Percentiles rank a stretch among this genome's conserved stretches.
phyloP scores from a whole-genome alignment of 2,888 invertebrate genomes.

The Morpho achilles region DNA sequence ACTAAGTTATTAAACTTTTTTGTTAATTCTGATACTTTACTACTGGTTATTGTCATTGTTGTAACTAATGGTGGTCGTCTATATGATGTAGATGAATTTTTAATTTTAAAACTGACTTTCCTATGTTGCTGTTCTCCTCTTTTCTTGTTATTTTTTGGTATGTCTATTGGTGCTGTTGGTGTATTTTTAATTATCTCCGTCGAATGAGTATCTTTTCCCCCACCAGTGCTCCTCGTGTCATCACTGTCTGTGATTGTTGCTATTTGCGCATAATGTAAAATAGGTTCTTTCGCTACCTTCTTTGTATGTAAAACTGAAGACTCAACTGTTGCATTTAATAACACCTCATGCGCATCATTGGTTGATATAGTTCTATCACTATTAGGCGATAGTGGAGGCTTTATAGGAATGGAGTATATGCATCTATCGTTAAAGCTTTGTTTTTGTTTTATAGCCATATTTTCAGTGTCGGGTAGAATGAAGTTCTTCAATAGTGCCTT shows the following conservation, averaged over 20 bases:
- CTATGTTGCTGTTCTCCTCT: conserved; percentile 61
- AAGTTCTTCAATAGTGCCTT: conserved; percentile 64
- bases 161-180: conserved; percentile 35
- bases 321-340: conserved; percentile 58
- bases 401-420: conserved; percentile 60
- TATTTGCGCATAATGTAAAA: conserved; percentile 65
- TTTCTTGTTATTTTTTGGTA: conserved; percentile 46
- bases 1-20: conserved; percentile 84
- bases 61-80: conserved; percentile 61
- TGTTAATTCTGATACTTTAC: conserved; percentile 83
- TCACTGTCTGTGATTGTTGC: conserved; percentile 63
- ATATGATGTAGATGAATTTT: conserved; percentile 67
- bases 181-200: conserved; percentile 35
- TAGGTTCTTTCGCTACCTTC: conserved; percentile 39
- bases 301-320: conserved; percentile 28
- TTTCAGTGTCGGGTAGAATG: conserved; percentile 56
- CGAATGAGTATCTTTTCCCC: conserved; percentile 47
- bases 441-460: conserved; percentile 69
- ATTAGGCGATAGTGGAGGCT: conserved; percentile 44
- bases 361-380: conserved; percentile 55
- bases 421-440: conserved; percentile 52
- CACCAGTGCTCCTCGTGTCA: conserved; percentile 71
- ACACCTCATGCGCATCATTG: conserved; percentile 62
- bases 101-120: conserved; percentile 81
- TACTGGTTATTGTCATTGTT: conserved; percentile 72